Conservation (phyloP, 2,113 vertebrate species). For the Atractosteus spatula region DNA sequence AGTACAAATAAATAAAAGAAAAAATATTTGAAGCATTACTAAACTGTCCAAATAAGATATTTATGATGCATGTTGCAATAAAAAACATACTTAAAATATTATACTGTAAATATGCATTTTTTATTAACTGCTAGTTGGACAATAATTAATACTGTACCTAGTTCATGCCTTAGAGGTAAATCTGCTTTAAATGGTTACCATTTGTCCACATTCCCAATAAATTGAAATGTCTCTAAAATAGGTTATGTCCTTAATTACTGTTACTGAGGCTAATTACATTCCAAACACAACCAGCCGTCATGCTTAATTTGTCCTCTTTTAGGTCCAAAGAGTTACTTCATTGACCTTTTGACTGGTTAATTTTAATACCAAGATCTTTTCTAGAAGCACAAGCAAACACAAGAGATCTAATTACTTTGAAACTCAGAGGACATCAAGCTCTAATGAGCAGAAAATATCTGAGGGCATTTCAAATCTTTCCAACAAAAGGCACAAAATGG, state of each 20-base stretch:
- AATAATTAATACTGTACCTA: too few species aligned
- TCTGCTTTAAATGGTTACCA: too few species aligned
- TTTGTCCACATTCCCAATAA: not conserved
- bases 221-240: not conserved
- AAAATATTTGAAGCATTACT: too few species aligned
- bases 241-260: not conserved
- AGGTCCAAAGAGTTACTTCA: constrained; percentile 10
- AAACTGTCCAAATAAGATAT: too few species aligned
- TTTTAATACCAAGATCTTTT: constrained; percentile 21
- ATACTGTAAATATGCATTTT: too few species aligned
- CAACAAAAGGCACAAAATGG: not conserved
- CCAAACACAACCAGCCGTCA: constrained; percentile 7
- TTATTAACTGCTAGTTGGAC: too few species aligned
- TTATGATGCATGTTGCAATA: too few species aligned
- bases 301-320: constrained; percentile 17
- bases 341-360: constrained; percentile 20
- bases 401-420: constrained; percentile 24
- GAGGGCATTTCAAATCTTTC: not conserved
- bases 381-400: constrained; percentile 15
- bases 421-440: constrained; percentile 12
- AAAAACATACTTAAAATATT: too few species aligned
- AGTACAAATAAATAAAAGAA: too few species aligned
- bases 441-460: constrained; percentile 22
- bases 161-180: too few species aligned
- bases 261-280: constrained; percentile 1